Evolutionary conservation across 2,888 invertebrate genomes (phyloP).

Genomic region (Morinoia aosen): DNA sequence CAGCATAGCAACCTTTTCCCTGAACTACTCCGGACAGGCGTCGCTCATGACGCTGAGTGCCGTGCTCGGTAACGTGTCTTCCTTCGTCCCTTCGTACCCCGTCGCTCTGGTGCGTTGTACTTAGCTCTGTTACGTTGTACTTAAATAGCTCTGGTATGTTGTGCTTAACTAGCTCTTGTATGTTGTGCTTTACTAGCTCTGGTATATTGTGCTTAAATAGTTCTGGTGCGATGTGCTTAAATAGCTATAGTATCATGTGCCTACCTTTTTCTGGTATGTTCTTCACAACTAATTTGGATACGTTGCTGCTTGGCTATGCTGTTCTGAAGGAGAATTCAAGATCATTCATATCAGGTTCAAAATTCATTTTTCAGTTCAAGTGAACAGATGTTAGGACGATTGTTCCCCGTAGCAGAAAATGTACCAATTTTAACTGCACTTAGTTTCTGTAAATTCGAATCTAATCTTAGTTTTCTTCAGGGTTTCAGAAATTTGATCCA

Average conservation of each 20-base stretch:
- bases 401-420: too few species aligned
- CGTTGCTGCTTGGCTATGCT: background rate
- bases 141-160: background rate
- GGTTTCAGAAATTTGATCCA: slow-evolving; percentile 57
- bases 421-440: too few species aligned
- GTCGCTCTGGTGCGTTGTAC: slow-evolving; percentile 55
- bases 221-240: background rate
- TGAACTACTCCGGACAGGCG: slow-evolving; percentile 49
- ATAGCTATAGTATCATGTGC: background rate
- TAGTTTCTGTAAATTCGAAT: background rate
- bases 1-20: slow-evolving; percentile 54
- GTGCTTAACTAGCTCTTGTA: background rate
- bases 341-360: too few species aligned
- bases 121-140: background rate
- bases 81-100: slow-evolving; percentile 59
- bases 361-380: too few species aligned
- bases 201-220: background rate
- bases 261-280: background rate
- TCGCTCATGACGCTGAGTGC: slow-evolving; percentile 50
- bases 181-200: background rate
- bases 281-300: background rate
- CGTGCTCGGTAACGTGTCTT: slow-evolving; percentile 55
- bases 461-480: slow-evolving; percentile 5
- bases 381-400: too few species aligned
- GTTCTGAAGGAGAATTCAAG: too few species aligned